A percentile compares a stretch with the other conserved stretches of the same genome.
Conservation (phyloP, 2,113 vertebrate genomes). For the Entomyzon cyanotis region DNA sequence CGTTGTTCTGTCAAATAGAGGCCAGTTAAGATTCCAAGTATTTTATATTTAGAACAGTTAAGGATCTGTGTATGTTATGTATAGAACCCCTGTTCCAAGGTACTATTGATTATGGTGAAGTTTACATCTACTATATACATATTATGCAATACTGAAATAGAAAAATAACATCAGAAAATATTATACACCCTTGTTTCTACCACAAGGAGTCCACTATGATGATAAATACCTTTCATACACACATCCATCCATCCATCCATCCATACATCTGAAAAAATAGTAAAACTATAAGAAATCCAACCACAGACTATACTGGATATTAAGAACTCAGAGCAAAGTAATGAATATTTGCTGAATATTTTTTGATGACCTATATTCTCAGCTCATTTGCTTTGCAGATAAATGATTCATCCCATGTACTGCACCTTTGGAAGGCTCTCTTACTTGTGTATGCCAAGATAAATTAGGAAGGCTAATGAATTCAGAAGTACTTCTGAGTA, state of each 20-base stretch:
- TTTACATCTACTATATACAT: background rate
- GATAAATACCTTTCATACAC: background rate
- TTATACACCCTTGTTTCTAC: background rate
- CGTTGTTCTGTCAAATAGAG: background rate
- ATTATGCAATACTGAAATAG: background rate
- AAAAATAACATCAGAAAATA: background rate
- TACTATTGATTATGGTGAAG: background rate
- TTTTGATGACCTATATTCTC: background rate
- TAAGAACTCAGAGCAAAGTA: background rate
- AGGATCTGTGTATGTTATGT: background rate
- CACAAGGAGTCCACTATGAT: background rate
- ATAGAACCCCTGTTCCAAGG: background rate
- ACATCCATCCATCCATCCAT: background rate
- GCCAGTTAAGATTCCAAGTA: background rate
- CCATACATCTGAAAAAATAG: background rate
- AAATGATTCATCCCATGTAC: constrained; percentile 17
- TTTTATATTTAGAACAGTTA: background rate
- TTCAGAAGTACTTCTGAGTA: background rate
- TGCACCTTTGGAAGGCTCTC: background rate
- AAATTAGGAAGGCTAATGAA: background rate
- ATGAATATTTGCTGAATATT: background rate
- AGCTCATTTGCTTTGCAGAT: constrained; percentile 18
- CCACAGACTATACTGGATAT: background rate
- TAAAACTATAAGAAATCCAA: background rate
- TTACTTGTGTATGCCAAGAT: background rate